phyloP scores from a whole-genome alignment of 2,113 vertebrate species.

The Erinaceus europaeus region DNA sequence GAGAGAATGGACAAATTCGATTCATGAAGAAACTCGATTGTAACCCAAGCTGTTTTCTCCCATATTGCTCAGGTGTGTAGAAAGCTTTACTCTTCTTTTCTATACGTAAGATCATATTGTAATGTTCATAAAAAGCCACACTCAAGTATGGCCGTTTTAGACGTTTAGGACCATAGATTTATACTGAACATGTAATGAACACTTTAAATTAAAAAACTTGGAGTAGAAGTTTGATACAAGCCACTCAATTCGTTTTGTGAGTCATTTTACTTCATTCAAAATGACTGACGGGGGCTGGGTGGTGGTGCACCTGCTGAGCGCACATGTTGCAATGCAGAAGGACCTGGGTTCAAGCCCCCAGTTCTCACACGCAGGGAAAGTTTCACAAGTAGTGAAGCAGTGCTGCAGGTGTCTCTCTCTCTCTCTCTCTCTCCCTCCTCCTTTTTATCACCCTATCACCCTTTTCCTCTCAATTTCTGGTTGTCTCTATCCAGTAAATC shows the following conservation, averaged over 20 bases:
- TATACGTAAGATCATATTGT: background rate
- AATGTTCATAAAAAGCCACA: background rate
- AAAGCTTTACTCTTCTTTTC: slow-evolving; percentile 41
- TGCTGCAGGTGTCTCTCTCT: too few species aligned
- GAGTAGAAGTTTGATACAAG: slow-evolving; percentile 32
- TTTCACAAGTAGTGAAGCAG: too few species aligned
- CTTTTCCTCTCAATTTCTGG: too few species aligned
- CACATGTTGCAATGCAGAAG: too few species aligned
- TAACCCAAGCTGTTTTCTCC: slow-evolving; percentile 95
- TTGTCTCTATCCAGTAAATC: too few species aligned
- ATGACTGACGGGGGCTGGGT: too few species aligned
- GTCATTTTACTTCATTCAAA: slow-evolving; percentile 7
- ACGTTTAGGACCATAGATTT: slow-evolving; percentile 20
- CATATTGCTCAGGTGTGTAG: slow-evolving; percentile 91
- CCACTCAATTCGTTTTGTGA: slow-evolving; percentile 8
- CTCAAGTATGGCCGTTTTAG: background rate
- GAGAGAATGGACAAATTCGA: slow-evolving; percentile 95
- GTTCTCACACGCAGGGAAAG: too few species aligned
- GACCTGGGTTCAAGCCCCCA: too few species aligned
- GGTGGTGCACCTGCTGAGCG: too few species aligned
- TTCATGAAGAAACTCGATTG: slow-evolving; percentile 99
- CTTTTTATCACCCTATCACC: too few species aligned
- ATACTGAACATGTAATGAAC: background rate
- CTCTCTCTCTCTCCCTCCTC: too few species aligned
- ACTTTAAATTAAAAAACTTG: background rate